Evolutionary conservation across 2,113 vertebrate genomes (phyloP), one percentile per base, ranked within the genome.

Genomic region (Tragelaphus scriptus): DNA sequence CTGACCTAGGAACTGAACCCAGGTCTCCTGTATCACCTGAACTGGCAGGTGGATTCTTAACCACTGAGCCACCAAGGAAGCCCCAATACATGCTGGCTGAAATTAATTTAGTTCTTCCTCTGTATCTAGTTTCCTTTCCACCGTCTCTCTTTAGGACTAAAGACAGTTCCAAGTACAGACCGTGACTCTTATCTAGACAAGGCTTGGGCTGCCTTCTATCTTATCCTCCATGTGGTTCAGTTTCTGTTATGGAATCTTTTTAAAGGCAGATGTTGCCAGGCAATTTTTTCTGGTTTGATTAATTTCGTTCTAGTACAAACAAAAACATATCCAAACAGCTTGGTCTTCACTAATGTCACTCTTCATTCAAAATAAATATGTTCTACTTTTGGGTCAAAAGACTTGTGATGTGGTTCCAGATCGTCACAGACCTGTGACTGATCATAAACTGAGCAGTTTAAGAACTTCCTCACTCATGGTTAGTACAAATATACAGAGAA

Each of bases 231-330:
- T 96, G 93, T 97, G 95, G 87, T 77, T 97, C 94, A 94, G 63
- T 93, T 97, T 96, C 96, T 96, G 65, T 96, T 96, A 47, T 88
- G 87, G 84, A 97, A 97, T 95, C 47, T 95, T 97, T 98, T 97
- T 51, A 94, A 97, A 53, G 87, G 94, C 40, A 56, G 36, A 61
- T 32, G 79, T 81, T 81, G 85, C 79, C 93, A 90, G 97, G 51
- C 75, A 51, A 68, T 88, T 97, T 95, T 97, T 98, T 56, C 91
- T 95, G 47, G 53, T 68, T 96, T 94, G 82, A 96, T 96, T 97
- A 90, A 98, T 89, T 97, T 95, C 65, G 71, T 96, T 97, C 16
- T 97, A 79, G 85, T 88, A 93, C 6, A 90, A 97, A 96, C 79
- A 97, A 97, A 97, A 96, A 71, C 12, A 19, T 86, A 63, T 94